Conservation (phyloP, 2,888 invertebrate genomes). For the Patella depressa region DNA sequence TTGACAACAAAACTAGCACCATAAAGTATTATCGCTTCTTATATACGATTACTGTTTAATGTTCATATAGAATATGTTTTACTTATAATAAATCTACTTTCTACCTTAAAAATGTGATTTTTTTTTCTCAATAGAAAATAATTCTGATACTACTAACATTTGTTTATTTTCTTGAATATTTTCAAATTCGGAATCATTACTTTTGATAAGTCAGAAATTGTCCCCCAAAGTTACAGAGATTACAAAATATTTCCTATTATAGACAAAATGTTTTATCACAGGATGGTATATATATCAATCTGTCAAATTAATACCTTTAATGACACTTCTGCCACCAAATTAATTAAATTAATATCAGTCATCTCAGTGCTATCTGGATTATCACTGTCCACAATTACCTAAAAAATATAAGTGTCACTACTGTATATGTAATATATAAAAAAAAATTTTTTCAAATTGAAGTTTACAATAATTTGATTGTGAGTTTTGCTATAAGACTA, state of each 20-base stretch:
- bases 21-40: too few species aligned
- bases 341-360: conserved; percentile 86
- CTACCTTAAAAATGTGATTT: too few species aligned
- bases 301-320: conserved; percentile 76
- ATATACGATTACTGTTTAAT: too few species aligned
- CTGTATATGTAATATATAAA: too few species aligned
- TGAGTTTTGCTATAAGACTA: not conserved
- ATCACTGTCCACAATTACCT: conserved; percentile 73
- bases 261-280: not conserved
- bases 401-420: conserved; percentile 34
- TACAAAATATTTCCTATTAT: not conserved
- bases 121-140: too few species aligned
- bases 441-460: not conserved
- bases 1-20: too few species aligned
- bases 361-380: conserved; percentile 72
- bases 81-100: too few species aligned
- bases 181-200: too few species aligned
- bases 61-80: too few species aligned
- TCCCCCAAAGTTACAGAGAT: not conserved
- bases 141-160: too few species aligned
- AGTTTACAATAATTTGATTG: not conserved
- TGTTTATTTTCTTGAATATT: too few species aligned
- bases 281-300: not conserved
- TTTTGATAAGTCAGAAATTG: too few species aligned
- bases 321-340: conserved; percentile 94